phyloP scores from a whole-genome alignment of 1,140 invertebrate genomes.

The Apocrypta bakeri region DNA sequence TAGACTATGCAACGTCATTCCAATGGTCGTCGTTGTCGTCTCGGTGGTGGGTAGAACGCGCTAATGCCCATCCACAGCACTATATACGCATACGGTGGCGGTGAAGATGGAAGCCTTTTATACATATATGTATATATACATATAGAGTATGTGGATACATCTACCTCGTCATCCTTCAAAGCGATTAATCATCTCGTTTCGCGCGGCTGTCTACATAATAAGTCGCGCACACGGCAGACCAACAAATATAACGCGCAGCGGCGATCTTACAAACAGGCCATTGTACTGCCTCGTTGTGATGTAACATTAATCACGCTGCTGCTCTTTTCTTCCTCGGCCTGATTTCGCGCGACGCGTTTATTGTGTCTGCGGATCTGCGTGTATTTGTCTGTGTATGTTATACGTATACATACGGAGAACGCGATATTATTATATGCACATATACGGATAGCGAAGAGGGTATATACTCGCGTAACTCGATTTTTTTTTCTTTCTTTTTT shows the following conservation, averaged over 20 bases:
- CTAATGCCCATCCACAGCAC: constrained; percentile 4
- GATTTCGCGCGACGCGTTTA: constrained; percentile 2
- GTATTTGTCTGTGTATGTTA: not conserved
- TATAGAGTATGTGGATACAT: not conserved
- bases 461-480: too few relatives aligned
- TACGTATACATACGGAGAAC: not conserved
- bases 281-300: not conserved
- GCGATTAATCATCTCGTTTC: constrained; percentile 46
- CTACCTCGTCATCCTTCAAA: constrained; percentile 38
- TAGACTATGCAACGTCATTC: not conserved
- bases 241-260: constrained; percentile 18
- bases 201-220: not conserved
- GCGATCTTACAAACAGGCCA: constrained; percentile 44
- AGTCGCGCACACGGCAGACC: not conserved
- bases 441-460: too few relatives aligned
- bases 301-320: constrained; percentile 43
- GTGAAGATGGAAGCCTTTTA: not conserved
- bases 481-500: not conserved
- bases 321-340: not conserved
- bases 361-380: not conserved
- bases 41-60: not conserved
- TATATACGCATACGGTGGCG: not conserved
- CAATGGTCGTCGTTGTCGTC: not conserved
- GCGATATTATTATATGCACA: not conserved
- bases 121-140: too few relatives aligned